Percentiles rank a stretch among this genome's conserved stretches.
phyloP scores from a whole-genome alignment of 2,113 vertebrate species.

The Albula glossodonta region DNA sequence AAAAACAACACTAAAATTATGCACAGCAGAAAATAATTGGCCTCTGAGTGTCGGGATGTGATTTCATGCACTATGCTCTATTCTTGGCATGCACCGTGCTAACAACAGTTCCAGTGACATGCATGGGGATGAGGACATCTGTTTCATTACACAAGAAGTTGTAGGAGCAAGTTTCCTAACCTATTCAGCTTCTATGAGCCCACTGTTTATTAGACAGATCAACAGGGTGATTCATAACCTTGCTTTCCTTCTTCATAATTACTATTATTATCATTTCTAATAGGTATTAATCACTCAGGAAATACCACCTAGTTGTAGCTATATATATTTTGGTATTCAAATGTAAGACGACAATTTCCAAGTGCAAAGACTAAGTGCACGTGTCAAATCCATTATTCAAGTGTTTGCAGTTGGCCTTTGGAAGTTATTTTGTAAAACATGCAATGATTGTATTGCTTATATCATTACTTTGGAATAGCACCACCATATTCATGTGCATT shows the following conservation, averaged over 20 bases:
- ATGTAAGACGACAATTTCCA: too few relatives aligned
- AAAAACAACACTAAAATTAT: neutral
- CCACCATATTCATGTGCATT: too few relatives aligned
- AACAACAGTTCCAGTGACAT: neutral
- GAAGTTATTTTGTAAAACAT: too few relatives aligned
- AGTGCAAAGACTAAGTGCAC: too few relatives aligned
- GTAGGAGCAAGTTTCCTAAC: neutral
- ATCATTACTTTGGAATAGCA: too few relatives aligned
- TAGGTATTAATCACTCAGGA: neutral
- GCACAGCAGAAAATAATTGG: neutral
- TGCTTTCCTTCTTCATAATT: neutral
- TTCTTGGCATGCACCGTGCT: neutral
- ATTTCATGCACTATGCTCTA: neutral
- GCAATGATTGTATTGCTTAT: too few relatives aligned
- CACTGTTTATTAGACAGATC: neutral
- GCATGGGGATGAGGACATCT: neutral
- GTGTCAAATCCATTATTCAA: too few relatives aligned
- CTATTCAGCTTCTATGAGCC: neutral
- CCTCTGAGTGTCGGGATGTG: neutral
- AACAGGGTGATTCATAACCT: too few relatives aligned
- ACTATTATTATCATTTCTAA: neutral
- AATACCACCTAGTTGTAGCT: too few relatives aligned
- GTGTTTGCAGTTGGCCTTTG: too few relatives aligned
- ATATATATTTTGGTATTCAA: too few relatives aligned
- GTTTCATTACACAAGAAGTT: neutral